Percentiles rank a stretch among this genome's conserved stretches.
phyloP scores from a whole-genome alignment of 2,113 vertebrate species.

The Lophura nycthemera region DNA sequence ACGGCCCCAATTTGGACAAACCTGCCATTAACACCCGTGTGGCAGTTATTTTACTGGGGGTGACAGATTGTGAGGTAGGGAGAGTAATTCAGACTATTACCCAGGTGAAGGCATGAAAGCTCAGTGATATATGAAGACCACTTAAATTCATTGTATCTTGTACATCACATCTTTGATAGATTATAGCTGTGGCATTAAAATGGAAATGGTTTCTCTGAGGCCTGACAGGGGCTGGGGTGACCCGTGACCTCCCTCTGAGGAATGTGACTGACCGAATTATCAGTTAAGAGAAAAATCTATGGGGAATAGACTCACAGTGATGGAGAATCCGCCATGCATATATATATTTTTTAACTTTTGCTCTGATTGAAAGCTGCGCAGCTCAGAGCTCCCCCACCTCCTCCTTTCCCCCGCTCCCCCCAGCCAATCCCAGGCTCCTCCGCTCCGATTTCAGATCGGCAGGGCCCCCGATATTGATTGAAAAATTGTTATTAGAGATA shows the following conservation, averaged over 20 bases:
- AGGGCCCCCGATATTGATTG: slow-evolving; percentile 80
- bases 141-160: slow-evolving; percentile 93
- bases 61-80: slow-evolving; percentile 90
- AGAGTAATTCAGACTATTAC: slow-evolving; percentile 92
- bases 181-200: slow-evolving; percentile 98
- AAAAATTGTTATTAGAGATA: slow-evolving; percentile 88
- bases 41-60: slow-evolving; percentile 87
- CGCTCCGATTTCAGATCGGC: slow-evolving; percentile 36
- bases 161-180: slow-evolving; percentile 95
- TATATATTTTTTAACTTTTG: slow-evolving; percentile 76
- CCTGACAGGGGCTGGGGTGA: slow-evolving; percentile 86
- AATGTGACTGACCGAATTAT: slow-evolving; percentile 90
- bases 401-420: neutral
- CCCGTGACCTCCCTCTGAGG: slow-evolving; percentile 89
- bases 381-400: neutral
- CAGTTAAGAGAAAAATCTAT: slow-evolving; percentile 89
- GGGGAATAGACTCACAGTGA: slow-evolving; percentile 83
- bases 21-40: slow-evolving; percentile 82
- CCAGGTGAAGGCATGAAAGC: slow-evolving; percentile 90
- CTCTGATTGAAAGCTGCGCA: slow-evolving; percentile 76
- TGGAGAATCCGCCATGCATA: slow-evolving; percentile 80
- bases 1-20: slow-evolving; percentile 82
- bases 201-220: slow-evolving; percentile 95
- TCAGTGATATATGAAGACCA: slow-evolving; percentile 91
- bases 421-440: slow-evolving; percentile 29